Conservation (phyloP, 2,797 vertebrate genomes). For the Chelmon rostratus region DNA sequence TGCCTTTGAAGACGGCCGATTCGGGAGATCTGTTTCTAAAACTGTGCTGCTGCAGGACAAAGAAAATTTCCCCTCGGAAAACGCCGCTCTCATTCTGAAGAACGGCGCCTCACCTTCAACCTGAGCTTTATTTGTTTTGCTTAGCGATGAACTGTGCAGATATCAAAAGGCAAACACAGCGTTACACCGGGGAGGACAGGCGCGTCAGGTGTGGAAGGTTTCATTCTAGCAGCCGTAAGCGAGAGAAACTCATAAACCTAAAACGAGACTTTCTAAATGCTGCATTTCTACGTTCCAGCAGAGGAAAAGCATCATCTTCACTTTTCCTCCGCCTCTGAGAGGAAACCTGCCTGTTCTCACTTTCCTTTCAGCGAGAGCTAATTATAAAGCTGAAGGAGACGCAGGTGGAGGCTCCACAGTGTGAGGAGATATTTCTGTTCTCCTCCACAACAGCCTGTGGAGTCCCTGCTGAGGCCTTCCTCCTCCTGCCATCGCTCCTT, state of each 20-base stretch:
- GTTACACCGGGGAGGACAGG: background rate
- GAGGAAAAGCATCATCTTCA: background rate
- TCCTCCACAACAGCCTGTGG: conserved; percentile 67
- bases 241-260: conserved; percentile 9
- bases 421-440: conserved; percentile 56
- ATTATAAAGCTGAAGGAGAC: conserved; percentile 53
- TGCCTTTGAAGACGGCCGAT: background rate
- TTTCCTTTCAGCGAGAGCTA: conserved; percentile 36
- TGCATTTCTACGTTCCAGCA: background rate
- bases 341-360: conserved; percentile 21
- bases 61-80: conserved; percentile 37
- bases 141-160: conserved; percentile 31
- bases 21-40: background rate
- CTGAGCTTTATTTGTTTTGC: conserved; percentile 20
- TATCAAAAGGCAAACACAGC: conserved; percentile 19
- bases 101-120: background rate
- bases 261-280: background rate
- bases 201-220: background rate
- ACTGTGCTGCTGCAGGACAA: background rate
- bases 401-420: conserved; percentile 54
- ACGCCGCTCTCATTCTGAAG: background rate
- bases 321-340: background rate
- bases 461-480: conserved; percentile 54
- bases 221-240: background rate
- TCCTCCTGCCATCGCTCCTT: conserved; percentile 28